Evolutionary conservation across 2,888 invertebrate genomes (phyloP).

Genomic region (Ypsolopha sequella): DNA sequence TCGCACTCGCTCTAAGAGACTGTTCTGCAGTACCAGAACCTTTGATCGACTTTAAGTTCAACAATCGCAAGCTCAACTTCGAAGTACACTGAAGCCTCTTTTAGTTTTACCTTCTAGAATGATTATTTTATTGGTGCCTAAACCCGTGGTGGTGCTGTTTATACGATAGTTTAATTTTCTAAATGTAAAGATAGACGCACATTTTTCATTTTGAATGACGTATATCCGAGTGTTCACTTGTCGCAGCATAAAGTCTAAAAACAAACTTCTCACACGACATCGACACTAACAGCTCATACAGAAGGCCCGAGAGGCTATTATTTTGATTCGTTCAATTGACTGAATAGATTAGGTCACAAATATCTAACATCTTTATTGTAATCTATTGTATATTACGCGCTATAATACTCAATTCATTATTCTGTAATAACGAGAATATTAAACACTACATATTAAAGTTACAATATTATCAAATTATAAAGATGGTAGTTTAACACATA

Average conservation of each 20-base stretch:
- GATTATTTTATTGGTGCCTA: constrained; percentile 19
- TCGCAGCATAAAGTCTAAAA: neutral
- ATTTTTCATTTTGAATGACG: neutral
- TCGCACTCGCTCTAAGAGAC: constrained; percentile 20
- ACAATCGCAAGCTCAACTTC: neutral
- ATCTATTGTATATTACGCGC: constrained; percentile 28
- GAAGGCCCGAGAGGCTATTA: constrained; percentile 51
- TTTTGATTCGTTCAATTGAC: constrained; percentile 66
- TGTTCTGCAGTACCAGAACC: constrained; percentile 34
- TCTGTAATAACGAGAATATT: neutral
- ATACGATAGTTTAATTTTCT: neutral
- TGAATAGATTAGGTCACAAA: constrained; percentile 67
- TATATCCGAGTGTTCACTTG: neutral
- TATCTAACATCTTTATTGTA: constrained; percentile 38
- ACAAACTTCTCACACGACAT: neutral
- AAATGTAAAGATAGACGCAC: neutral
- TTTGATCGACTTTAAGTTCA: constrained; percentile 7
- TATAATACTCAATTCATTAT: constrained; percentile 46
- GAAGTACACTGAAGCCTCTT: neutral
- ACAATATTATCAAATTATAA: constrained; percentile 10
- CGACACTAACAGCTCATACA: constrained; percentile 19
- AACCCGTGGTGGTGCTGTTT: constrained; percentile 24
- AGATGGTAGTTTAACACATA: constrained; percentile 8
- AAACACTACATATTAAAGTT: constrained; percentile 22
- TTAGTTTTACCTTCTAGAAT: neutral